Evolutionary conservation across 2,113 vertebrate genomes (phyloP), one percentile per base, ranked within the genome.

Genomic region (Oostethus manadensis): DNA sequence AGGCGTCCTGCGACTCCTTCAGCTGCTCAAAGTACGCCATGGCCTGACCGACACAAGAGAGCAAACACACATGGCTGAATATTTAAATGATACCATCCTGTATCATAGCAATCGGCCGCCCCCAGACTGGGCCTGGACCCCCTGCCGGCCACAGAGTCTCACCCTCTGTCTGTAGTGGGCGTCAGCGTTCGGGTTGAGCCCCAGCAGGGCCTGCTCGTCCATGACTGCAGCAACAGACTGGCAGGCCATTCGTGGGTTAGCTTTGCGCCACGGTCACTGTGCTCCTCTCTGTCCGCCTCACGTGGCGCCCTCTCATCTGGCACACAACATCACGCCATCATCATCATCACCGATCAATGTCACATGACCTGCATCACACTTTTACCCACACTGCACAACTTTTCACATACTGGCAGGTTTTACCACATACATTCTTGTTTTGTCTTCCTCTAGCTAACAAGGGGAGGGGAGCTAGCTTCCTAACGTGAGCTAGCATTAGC

Each of bases 201-300:
- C 97, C 87, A 98, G 82, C 77, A 99, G 93, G 80, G 97, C 97
- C 86, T 98, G 95, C 84, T 98, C 96, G 89, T 99, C 97, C 97
- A 99, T 99, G 79, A 90, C 87, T 88, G 77, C 72, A 68, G 87
- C 80, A 89, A 88, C 83, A 79, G 81, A 85, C 88, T 84, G 84
- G 87, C 87, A 88, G 85, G 87, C 87, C 89, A 88, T 87, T 58
- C 56, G 80, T 74, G 78, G 82, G 88, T 87, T 92, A 92, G 88
- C 89, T 86, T 60, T 74, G 82, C 80, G 84, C 81, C 66, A 56
- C 23, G 79, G 82, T 17, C 68, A 80, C 73, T 56, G 83, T 89
- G 63, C 84, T 79, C 54, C 66, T 87, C 88, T 81, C 88, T 89
- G 90, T 89, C 88, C 78, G 69, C 56, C 73, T 51, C 68, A 51